Base-by-base conservation (phyloP, 2,797 vertebrate genomes). In the Cyclopterus lumpus region DNA sequence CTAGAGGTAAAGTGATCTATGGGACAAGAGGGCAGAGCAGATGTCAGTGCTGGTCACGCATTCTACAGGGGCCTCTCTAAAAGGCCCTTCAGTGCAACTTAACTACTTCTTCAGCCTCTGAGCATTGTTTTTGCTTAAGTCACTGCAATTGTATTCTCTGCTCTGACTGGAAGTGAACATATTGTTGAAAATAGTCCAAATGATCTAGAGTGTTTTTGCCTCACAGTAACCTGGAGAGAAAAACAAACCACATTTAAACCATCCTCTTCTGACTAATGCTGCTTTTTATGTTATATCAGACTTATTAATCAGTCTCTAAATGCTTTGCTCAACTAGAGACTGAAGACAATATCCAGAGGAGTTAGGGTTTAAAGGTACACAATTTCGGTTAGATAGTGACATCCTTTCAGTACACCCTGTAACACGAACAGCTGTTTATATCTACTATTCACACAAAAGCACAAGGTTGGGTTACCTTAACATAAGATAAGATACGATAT, bases 1-100 rank as follows among this genome's bases (percentile, higher is more conserved):
- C 74, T 69, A 42, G 38, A 80, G 69, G 75, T 73, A 69, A 85
- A 70, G 65, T 71, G 81, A 85, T 61, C 64, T 51, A 48, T 48
- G 2, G 71, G 69, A 81, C 77, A 44, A 68, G 75, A 73, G 18
- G 64, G 60, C 67, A 74, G 58, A 11, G 49, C 70, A 40, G 78
- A 86, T 71, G 57, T 88, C 86, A 90, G 64, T 7, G 12, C 58
- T 12, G 69, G 77, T 81, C 82, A 80, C 36, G 68, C 22, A 6
- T 69, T 73, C 53, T 65, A 11, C 32, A 44, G 60, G 51, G 49
- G 71, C 74, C 75, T 79, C 73, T 78, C n/a, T 28, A 49, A 67
- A 8, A 36, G 54, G 69, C 70, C 62, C 72, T 84, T 63, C 58
- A 62, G 51, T 22, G 22, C 38, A 36, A 63, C 49, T 81, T 59